Conservation (phyloP, 2,113 vertebrate species). For the Monopterus albus region DNA sequence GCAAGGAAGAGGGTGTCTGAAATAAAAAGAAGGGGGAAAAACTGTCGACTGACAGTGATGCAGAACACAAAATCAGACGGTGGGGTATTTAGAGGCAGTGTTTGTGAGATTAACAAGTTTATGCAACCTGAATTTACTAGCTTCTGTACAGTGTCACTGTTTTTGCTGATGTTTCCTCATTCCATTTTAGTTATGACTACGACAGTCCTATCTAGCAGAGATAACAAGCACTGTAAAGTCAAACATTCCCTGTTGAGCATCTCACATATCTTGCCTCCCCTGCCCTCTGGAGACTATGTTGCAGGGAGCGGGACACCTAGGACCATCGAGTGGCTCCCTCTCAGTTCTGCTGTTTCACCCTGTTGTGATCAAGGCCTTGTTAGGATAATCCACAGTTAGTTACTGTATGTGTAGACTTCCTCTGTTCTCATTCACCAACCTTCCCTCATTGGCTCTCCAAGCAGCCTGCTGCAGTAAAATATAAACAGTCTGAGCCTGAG, state of each 20-base stretch:
- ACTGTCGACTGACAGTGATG: constrained; percentile 29
- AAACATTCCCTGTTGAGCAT: constrained; percentile 56
- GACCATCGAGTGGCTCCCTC: constrained; percentile 25
- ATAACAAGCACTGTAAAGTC: constrained; percentile 41
- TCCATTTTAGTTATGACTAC: background rate
- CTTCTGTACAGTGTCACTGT: background rate
- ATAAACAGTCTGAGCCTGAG: constrained; percentile 52
- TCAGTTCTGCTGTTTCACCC: constrained; percentile 28
- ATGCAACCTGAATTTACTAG: constrained; percentile 22
- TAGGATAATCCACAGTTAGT: constrained; percentile 26
- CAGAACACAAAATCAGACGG: constrained; percentile 4
- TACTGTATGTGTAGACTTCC: constrained; percentile 30
- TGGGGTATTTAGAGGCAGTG: background rate
- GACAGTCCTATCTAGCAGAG: constrained; percentile 15
- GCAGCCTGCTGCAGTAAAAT: constrained; percentile 33
- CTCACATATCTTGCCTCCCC: constrained; percentile 24
- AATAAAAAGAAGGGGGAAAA: background rate
- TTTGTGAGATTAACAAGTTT: constrained; percentile 25
- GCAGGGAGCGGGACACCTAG: constrained; percentile 26
- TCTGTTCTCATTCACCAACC: constrained; percentile 11
- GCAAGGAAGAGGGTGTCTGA: constrained; percentile 22
- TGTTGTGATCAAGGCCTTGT: constrained; percentile 16
- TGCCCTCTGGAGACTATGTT: constrained; percentile 36
- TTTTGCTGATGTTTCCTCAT: constrained; percentile 34
- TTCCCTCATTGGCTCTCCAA: background rate